Conservation (phyloP, 2,888 invertebrate genomes). For the Lasioglossum pauxillum region DNA sequence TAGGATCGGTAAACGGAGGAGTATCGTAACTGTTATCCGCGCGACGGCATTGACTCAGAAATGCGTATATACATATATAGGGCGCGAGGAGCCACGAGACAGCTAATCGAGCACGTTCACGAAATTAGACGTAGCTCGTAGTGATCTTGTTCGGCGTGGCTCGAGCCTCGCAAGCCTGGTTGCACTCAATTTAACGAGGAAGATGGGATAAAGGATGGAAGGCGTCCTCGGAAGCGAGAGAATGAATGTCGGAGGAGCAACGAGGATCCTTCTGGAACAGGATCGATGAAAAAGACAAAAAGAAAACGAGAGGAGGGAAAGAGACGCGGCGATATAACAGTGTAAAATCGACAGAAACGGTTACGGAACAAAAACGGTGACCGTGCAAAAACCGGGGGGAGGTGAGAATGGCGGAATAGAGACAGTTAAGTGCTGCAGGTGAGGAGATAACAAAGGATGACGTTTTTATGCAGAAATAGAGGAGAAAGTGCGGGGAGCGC, state of each 20-base stretch:
- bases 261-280: background rate
- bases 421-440: conserved; percentile 31
- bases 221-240: background rate
- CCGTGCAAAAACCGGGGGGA: conserved; percentile 1
- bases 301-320: background rate
- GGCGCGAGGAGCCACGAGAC: conserved; percentile 35
- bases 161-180: conserved; percentile 29
- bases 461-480: conserved; percentile 32
- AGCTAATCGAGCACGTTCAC: conserved; percentile 66
- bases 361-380: conserved; percentile 17
- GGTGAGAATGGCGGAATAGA: background rate
- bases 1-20: conserved; percentile 60
- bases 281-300: background rate
- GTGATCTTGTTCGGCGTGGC: conserved; percentile 35
- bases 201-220: background rate
- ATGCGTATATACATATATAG: conserved; percentile 19
- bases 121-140: conserved; percentile 60
- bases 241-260: background rate
- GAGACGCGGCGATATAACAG: background rate
- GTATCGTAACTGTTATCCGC: conserved; percentile 38
- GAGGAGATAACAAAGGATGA: conserved; percentile 38
- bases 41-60: conserved; percentile 27
- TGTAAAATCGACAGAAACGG: conserved; percentile 25
- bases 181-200: background rate
- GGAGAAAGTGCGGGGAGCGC: background rate